Conservation (phyloP, 2,888 invertebrate genomes). For the Stenolophus ochropezus region DNA sequence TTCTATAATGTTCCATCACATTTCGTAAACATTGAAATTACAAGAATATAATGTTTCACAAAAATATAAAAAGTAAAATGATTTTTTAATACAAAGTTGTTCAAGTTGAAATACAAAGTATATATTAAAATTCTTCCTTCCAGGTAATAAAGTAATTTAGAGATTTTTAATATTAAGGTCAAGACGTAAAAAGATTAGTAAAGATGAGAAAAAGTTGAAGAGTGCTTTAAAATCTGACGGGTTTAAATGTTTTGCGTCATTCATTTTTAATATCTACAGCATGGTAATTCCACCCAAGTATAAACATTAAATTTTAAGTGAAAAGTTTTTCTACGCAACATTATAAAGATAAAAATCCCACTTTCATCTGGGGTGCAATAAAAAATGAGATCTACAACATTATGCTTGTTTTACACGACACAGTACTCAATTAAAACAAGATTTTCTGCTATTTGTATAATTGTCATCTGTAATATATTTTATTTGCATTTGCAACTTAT, state of each 20-base stretch:
- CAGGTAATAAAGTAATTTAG: not conserved
- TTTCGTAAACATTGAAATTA: too few species aligned
- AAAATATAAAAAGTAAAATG: too few species aligned
- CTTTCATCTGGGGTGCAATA: constrained; percentile 2
- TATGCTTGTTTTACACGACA: not conserved
- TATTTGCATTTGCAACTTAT: too few species aligned
- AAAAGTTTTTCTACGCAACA: constrained; percentile 27
- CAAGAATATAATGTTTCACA: too few species aligned
- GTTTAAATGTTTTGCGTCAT: constrained; percentile 28
- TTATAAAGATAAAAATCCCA: constrained; percentile 20
- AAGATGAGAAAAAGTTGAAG: constrained; percentile 21
- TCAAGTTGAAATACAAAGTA: not conserved
- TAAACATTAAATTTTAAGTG: constrained; percentile 38
- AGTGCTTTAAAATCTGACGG: constrained; percentile 19
- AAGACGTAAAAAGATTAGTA: not conserved
- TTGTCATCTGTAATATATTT: not conserved
- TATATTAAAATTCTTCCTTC: not conserved
- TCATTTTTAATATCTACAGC: constrained; percentile 27
- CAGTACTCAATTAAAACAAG: not conserved
- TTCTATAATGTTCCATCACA: too few species aligned
- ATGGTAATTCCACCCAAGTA: constrained; percentile 24
- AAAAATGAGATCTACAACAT: not conserved
- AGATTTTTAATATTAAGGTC: not conserved
- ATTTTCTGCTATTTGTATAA: not conserved
- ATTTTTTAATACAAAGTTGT: not conserved